A percentile compares a stretch with the other conserved stretches of the same genome.
phyloP scores from a whole-genome alignment of 2,113 vertebrate genomes.

The Oxygymnocypris stewartii region DNA sequence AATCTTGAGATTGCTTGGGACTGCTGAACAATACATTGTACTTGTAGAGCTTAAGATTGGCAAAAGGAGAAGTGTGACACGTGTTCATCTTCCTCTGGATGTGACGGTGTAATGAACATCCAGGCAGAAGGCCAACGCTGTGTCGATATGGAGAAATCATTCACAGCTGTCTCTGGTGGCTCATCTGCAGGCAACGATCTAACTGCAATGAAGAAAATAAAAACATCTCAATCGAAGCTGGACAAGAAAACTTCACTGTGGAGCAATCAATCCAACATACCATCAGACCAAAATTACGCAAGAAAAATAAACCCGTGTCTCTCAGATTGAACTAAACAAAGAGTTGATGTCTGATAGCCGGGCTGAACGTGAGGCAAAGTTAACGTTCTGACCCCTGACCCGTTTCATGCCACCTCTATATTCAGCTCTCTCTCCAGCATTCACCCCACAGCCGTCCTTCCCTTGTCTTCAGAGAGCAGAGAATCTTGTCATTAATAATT shows the following conservation, averaged over 20 bases:
- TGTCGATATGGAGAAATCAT: constrained; percentile 62
- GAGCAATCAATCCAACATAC: neutral
- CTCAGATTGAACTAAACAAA: neutral
- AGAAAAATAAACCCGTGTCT: neutral
- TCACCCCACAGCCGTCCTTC: constrained; percentile 54
- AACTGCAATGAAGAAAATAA: constrained; percentile 45
- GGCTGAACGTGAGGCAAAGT: neutral
- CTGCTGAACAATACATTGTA: neutral
- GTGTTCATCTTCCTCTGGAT: constrained; percentile 51
- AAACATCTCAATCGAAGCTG: constrained; percentile 43
- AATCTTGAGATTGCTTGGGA: neutral
- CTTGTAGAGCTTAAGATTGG: neutral
- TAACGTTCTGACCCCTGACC: neutral
- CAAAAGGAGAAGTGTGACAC: constrained; percentile 41
- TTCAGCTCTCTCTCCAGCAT: constrained; percentile 55
- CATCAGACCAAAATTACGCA: neutral
- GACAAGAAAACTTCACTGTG: constrained; percentile 10
- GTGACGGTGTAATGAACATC: constrained; percentile 59
- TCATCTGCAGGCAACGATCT: constrained; percentile 30
- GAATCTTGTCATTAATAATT: constrained; percentile 77
- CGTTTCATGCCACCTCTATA: constrained; percentile 52
- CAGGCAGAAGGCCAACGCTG: constrained; percentile 56
- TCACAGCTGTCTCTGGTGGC: constrained; percentile 57
- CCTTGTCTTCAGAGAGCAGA: constrained; percentile 53
- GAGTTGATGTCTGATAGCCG: neutral